Base-by-base conservation (phyloP, 2,113 vertebrate species). In the Callionymus lyra region DNA sequence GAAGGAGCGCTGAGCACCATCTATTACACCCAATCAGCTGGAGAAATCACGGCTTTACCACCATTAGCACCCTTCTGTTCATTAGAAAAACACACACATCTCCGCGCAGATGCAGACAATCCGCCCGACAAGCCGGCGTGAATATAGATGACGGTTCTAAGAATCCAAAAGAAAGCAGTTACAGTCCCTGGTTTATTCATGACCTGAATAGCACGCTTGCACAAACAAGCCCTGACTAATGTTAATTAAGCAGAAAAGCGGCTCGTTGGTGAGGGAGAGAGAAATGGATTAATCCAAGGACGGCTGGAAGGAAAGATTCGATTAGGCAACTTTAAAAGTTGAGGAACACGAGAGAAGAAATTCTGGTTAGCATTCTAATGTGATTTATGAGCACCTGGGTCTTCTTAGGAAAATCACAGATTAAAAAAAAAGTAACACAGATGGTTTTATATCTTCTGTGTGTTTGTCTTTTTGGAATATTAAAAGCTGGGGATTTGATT, bases 21-120 rank as follows among this genome's bases (percentile, higher is more conserved):
- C 69, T 56, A 75, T 78, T 79, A 81, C 65, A 61, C 33, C 64
- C 70, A 78, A 76, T 75, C 79, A 79, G 72, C 68, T 61, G 59
- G 44, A 76, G 62, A 74, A 76, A 79, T 76, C 72, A 76, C 59
- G 77, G 70, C 70, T 74, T 76, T 74, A 73, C 68, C 68, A 65
- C 62, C 60, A 77, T 76, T 81, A 72, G 64, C 65, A 65, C 67
- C 61, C 44, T 53, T 48, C 66, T 74, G 56, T 75, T 82, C 62
- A 75, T 72, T 70, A 72, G 47, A 31, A 68, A 57, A 38, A 33
- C 34, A 34, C 15, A 46, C 46, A 41, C 18, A 39, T 21, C 27
- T 19, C 12, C 12, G 16, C 52, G 45, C 38, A 38, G 44, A 54
- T 16, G 45, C 53, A 70, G 27, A 70, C 53, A 66, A 63, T 52